These are phyloP conservation scores for Drosophila helvetica DNA, from an alignment of 2,888 invertebrate species.

Conservation along the genomic window DNA sequence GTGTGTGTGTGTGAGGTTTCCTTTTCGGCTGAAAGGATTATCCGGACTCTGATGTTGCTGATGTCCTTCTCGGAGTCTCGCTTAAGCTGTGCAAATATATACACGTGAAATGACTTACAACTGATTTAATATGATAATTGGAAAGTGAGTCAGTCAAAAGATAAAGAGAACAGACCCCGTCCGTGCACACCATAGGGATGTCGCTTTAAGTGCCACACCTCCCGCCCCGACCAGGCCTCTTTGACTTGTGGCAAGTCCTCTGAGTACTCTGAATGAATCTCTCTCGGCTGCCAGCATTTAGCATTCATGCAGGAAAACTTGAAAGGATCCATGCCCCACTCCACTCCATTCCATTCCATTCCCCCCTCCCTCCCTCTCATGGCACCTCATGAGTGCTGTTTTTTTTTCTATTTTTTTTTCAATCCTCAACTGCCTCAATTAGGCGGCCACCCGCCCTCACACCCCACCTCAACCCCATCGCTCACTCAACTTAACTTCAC, in stretches of 20 bases:
- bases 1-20: conserved; percentile 10
- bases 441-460: conserved; percentile 42
- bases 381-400: conserved; percentile 43
- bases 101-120: conserved; percentile 65
- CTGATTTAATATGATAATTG: conserved; percentile 72
- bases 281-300: conserved; percentile 22
- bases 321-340: conserved; percentile 31
- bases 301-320: conserved; percentile 44
- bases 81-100: conserved; percentile 66
- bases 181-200: conserved; percentile 23
- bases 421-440: conserved; percentile 64
- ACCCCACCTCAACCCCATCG: conserved; percentile 24
- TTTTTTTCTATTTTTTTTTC: conserved; percentile 51
- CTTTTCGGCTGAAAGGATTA: conserved; percentile 60
- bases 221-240: conserved; percentile 3
- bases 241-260: conserved; percentile 42
- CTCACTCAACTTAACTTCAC: conserved; percentile 27
- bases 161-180: conserved; percentile 46
- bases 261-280: conserved; percentile 45
- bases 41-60: conserved; percentile 27
- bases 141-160: conserved; percentile 51
- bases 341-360: too few relatives aligned
- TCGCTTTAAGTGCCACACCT: conserved; percentile 54
- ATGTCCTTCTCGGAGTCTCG: conserved; percentile 26
- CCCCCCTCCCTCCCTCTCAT: conserved; percentile 30